Conservation (phyloP, 2,888 invertebrate genomes). For the Ommatoiulus sabulosus region DNA sequence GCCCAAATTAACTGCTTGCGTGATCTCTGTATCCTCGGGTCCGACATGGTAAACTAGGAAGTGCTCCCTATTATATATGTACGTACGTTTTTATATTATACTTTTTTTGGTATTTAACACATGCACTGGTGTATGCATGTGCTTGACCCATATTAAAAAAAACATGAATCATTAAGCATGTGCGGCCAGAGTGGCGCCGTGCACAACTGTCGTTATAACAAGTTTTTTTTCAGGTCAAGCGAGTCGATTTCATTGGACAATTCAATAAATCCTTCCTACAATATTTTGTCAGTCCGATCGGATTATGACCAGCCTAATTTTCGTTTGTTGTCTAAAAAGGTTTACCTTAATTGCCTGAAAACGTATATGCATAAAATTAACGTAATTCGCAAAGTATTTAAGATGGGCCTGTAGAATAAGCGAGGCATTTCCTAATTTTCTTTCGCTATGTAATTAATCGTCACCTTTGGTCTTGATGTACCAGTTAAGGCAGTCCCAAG, state of each 20-base stretch:
- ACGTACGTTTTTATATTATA: not conserved
- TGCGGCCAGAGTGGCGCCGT: not conserved
- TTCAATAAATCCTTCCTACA: not conserved
- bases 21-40: not conserved
- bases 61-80: not conserved
- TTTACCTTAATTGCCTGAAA: too few relatives aligned
- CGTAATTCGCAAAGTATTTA: too few relatives aligned
- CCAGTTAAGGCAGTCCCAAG: too few relatives aligned
- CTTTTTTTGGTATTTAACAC: not conserved
- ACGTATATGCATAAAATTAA: too few relatives aligned
- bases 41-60: constrained; percentile 1
- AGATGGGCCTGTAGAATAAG: too few relatives aligned
- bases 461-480: too few relatives aligned
- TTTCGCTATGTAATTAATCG: too few relatives aligned
- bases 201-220: not conserved
- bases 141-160: not conserved
- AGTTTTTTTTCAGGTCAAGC: not conserved
- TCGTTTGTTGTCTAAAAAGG: too few relatives aligned
- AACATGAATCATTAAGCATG: not conserved
- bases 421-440: too few relatives aligned
- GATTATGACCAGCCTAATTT: too few relatives aligned
- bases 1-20: not conserved
- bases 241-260: not conserved
- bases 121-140: not conserved
- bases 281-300: too few relatives aligned